phyloP scores from a whole-genome alignment of 2,113 vertebrate species.

The Neogale vison region DNA sequence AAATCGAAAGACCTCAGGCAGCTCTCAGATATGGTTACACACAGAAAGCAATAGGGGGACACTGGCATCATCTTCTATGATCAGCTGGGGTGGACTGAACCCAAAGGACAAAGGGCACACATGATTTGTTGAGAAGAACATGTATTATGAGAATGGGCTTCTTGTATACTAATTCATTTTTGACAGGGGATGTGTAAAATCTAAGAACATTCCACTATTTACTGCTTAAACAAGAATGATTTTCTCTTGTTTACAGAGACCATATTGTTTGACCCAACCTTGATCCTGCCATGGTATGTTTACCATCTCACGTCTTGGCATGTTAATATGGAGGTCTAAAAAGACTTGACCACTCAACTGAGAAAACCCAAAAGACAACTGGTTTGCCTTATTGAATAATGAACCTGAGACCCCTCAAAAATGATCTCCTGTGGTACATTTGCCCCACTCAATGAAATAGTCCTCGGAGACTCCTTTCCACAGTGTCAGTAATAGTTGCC shows the following conservation, averaged over 20 bases:
- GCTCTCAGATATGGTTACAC: background rate
- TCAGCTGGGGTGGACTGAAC: background rate
- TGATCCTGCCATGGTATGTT: background rate
- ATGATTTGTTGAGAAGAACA: slow-evolving; percentile 4
- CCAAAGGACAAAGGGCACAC: background rate
- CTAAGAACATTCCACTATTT: slow-evolving; percentile 32
- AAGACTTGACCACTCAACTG: background rate
- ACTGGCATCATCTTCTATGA: background rate
- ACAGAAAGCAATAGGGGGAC: background rate
- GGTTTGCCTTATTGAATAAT: background rate
- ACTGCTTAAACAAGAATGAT: background rate
- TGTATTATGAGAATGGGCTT: background rate
- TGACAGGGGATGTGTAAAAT: slow-evolving; percentile 26
- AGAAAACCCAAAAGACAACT: background rate
- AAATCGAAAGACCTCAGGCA: background rate
- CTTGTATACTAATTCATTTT: background rate
- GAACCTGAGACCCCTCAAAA: background rate
- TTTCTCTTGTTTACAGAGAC: background rate
- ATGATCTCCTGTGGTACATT: background rate
- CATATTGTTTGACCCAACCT: background rate
- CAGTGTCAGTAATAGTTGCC: background rate
- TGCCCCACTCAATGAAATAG: background rate
- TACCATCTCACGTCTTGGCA: background rate
- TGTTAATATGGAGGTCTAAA: background rate
- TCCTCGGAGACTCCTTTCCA: background rate